These are phyloP conservation scores for Salvelinus sp. DNA, from an alignment of 2,113 vertebrate genomes.

Conservation along the genomic window DNA sequence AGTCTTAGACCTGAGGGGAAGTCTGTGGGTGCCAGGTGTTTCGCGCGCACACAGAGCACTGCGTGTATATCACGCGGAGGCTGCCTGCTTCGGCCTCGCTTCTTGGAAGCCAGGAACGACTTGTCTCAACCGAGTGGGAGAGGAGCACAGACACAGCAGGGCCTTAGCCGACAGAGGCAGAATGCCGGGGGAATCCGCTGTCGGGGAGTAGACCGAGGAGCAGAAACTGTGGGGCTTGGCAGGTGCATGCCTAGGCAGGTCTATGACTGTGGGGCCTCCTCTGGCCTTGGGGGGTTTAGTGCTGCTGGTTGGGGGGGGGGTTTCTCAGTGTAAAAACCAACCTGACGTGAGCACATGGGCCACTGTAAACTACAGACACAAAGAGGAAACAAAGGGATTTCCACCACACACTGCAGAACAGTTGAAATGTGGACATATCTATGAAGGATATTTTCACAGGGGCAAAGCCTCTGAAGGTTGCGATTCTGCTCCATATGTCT, in stretches of 20 bases:
- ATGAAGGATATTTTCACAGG: background rate
- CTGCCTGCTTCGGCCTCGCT: slow-evolving; percentile 50
- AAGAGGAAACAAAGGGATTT: slow-evolving; percentile 66
- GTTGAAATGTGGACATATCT: too few species aligned
- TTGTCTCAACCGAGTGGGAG: slow-evolving; percentile 61
- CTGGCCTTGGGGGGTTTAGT: slow-evolving; percentile 47
- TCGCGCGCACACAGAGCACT: slow-evolving; percentile 21
- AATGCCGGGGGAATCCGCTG: slow-evolving; percentile 72
- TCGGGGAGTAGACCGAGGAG: slow-evolving; percentile 47
- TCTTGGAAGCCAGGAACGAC: slow-evolving; percentile 66
- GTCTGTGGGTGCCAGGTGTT: slow-evolving; percentile 39
- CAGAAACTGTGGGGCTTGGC: slow-evolving; percentile 60
- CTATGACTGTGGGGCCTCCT: slow-evolving; percentile 60
- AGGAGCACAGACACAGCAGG: slow-evolving; percentile 54
- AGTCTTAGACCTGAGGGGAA: slow-evolving; percentile 47
- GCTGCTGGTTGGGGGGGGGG: slow-evolving; percentile 47
- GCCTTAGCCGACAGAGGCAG: slow-evolving; percentile 54
- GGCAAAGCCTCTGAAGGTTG: background rate
- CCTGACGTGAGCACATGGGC: slow-evolving; percentile 62
- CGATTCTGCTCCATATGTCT: too few species aligned
- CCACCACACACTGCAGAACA: slow-evolving; percentile 35
- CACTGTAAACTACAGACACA: slow-evolving; percentile 62
- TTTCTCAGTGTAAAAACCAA: slow-evolving; percentile 49
- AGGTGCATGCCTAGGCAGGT: slow-evolving; percentile 73
- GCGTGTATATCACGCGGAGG: background rate